A percentile compares a stretch with the other conserved stretches of the same genome.
Conservation (phyloP, 2,888 invertebrate species). For the Dichetophora obliterata region DNA sequence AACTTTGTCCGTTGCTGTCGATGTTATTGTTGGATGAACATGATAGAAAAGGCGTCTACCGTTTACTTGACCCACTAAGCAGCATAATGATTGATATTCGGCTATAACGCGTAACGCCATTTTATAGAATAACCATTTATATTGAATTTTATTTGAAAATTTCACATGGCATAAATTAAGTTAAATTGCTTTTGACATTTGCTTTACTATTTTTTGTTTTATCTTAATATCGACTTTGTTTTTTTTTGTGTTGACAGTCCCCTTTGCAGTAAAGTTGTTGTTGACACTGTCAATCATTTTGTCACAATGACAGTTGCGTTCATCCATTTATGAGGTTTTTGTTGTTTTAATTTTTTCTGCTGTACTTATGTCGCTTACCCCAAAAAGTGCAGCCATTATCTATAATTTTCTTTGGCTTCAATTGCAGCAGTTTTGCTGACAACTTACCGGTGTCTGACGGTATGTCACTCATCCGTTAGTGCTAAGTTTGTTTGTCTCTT, state of each 20-base stretch:
- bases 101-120: constrained; percentile 3
- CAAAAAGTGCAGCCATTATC: constrained; percentile 8
- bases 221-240: not conserved
- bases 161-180: not conserved
- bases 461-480: not conserved
- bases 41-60: constrained; percentile 50
- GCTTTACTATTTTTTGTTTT: constrained; percentile 6
- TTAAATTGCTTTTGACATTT: not conserved
- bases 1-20: not conserved
- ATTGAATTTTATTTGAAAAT: not conserved
- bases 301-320: constrained; percentile 3
- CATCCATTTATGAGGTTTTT: not conserved
- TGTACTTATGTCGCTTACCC: not conserved
- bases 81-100: constrained; percentile 25
- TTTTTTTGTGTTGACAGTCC: not conserved
- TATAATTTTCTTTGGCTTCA: constrained; percentile 19
- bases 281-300: constrained; percentile 36
- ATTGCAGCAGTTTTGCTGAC: constrained; percentile 10
- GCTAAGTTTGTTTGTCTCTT: not conserved
- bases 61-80: constrained; percentile 51
- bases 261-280: not conserved
- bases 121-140: not conserved
- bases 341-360: not conserved
- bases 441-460: not conserved
- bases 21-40: constrained; percentile 20